Conservation (phyloP, 2,888 invertebrate genomes). For the Allacma fusca region DNA sequence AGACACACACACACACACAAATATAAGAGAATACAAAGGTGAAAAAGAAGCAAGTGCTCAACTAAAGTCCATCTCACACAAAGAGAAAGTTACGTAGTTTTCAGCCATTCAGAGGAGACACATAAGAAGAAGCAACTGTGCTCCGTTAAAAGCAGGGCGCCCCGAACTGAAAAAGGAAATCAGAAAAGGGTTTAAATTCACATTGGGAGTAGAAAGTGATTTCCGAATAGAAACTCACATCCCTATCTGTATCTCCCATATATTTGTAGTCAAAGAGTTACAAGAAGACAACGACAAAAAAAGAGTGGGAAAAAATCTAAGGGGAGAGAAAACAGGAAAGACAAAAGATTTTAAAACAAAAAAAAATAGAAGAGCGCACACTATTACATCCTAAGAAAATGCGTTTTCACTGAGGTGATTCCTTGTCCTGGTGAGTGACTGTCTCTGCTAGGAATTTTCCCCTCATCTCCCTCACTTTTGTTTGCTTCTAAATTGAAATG, state of each 20-base stretch:
- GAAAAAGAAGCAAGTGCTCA: too few species aligned
- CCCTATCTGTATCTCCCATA: too few species aligned
- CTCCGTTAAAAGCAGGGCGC: neutral
- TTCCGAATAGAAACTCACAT: neutral
- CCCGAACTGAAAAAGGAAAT: neutral
- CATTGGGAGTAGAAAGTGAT: neutral
- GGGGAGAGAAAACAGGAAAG: neutral
- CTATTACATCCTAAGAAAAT: slow-evolving; percentile 4
- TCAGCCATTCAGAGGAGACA: too few species aligned
- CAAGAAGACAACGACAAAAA: neutral
- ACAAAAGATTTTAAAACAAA: neutral
- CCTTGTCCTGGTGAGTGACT: neutral
- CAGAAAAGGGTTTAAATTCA: slow-evolving; percentile 5
- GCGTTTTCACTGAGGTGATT: neutral
- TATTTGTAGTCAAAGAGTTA: too few species aligned
- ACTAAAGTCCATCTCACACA: too few species aligned
- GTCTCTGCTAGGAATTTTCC: neutral
- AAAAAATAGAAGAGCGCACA: neutral
- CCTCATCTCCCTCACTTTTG: neutral
- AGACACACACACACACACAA: too few species aligned
- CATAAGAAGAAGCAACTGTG: too few species aligned
- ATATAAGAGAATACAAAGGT: too few species aligned
- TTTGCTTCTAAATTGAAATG: slow-evolving; percentile 2
- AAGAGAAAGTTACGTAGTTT: too few species aligned
- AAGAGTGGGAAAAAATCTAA: neutral